Base-by-base conservation (phyloP, 53 echinoderm and acorn worm species). In the Apostichopus leukothele region DNA sequence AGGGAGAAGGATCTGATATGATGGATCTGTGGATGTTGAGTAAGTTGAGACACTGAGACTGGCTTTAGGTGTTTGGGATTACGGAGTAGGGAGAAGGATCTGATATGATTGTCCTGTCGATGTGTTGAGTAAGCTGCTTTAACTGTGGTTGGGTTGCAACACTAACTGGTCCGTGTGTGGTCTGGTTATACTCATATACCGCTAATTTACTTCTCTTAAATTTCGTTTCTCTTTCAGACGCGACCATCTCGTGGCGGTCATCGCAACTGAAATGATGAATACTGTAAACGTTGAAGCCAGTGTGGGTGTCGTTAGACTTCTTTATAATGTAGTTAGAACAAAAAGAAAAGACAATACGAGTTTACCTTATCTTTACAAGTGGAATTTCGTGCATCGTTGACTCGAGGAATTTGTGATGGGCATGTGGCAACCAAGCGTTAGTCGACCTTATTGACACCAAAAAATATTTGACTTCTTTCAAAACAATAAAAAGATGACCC, bases 191-290 rank as follows among this genome's bases (percentile, higher is more conserved):
- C 39, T 39, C 39, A 3, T 39, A 39, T 3, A 39, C 39, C 0
- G 39, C 3, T 39, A 39, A 39, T 39, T 39, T 3, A 39, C 39
- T 39, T 0, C 3, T 39, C 39, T 39, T 53, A 79, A 13, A 19
- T 51, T 78, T 9, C 51, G 39, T 16, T 79, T 5, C 52, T 18
- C 3, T 79, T n/a, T 79, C 51, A 79, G 79, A 79, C 79, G 4
- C 51, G 79, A 50, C 79, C 79, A 12, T 79, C 79, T 16, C 79
- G 79, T 51, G 79, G 79, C 13, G 79, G 79, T 79, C 79, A 79
- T 53, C 79, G 79, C 52, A 79, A 79, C 51, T 79, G 53, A 79
- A 79, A 10, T 16, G 12, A 63, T 39, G 39, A 39, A 39, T 39
- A 39, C 39, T 39, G 39, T 39, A 39, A 39, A 39, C 39, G 39